Conservation (phyloP, 2,888 invertebrate genomes). For the Ganaspis brasiliensis region DNA sequence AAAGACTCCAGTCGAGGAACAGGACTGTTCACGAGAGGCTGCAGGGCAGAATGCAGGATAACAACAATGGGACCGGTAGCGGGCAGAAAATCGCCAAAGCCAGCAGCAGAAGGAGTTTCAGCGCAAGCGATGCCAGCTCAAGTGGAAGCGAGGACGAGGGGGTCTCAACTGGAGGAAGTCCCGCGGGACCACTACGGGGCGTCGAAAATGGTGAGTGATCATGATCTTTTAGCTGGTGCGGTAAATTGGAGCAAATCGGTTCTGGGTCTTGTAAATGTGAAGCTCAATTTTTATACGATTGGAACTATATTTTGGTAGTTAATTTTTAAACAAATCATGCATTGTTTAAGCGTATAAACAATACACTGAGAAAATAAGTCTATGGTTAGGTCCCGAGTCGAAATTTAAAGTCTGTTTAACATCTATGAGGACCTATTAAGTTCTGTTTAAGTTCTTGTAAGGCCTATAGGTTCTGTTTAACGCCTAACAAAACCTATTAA, state of each 20-base stretch:
- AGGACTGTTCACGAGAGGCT: conserved; percentile 74
- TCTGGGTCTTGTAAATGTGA: too few species aligned
- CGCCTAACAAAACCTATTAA: too few species aligned
- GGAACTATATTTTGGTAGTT: too few species aligned
- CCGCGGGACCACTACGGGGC: conserved; percentile 76
- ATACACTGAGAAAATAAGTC: too few species aligned
- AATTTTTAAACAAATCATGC: too few species aligned
- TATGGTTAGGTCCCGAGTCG: too few species aligned
- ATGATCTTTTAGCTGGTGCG: not conserved
- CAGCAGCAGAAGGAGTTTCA: conserved; percentile 75
- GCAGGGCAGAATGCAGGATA: conserved; percentile 69
- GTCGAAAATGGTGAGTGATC: conserved; percentile 76
- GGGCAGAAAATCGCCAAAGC: conserved; percentile 69
- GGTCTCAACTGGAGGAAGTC: conserved; percentile 78
- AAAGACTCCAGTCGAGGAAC: conserved; percentile 69
- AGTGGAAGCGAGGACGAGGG: conserved; percentile 79
- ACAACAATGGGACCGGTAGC: conserved; percentile 73
- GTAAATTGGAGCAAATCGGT: not conserved
- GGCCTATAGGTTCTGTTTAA: too few species aligned
- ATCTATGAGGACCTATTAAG: too few species aligned
- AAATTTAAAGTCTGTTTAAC: too few species aligned
- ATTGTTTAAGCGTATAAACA: too few species aligned
- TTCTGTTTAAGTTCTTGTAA: too few species aligned
- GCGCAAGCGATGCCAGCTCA: conserved; percentile 76
- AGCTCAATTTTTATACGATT: too few species aligned